Conservation (phyloP, 1,140 invertebrate species). For the Diprion similis region DNA sequence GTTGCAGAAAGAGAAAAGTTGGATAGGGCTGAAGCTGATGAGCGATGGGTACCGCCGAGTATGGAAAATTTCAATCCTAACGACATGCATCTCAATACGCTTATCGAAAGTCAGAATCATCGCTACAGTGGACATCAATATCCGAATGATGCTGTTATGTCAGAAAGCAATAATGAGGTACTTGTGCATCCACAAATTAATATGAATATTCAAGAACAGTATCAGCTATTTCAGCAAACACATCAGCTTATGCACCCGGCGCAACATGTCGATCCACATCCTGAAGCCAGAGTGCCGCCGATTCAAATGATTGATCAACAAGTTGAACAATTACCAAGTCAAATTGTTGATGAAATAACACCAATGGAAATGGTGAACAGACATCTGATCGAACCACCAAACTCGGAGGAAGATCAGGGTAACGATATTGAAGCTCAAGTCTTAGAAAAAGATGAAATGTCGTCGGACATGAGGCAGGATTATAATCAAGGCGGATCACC, state of each 20-base stretch:
- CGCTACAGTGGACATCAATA: conserved; percentile 51
- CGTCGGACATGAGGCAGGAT: conserved; percentile 55
- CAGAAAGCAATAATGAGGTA: conserved; percentile 42
- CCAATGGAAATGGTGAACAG: conserved; percentile 57
- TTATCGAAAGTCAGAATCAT: conserved; percentile 57
- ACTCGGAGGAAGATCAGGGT: conserved; percentile 51
- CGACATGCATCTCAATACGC: conserved; percentile 53
- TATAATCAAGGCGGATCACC: conserved; percentile 71
- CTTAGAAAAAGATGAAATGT: conserved; percentile 50
- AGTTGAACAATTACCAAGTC: conserved; percentile 33
- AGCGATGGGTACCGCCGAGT: conserved; percentile 72
- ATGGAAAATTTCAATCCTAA: conserved; percentile 56
- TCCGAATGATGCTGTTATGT: conserved; percentile 46
- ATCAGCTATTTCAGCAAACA: conserved; percentile 42
- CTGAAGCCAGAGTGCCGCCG: conserved; percentile 34
- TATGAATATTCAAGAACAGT: conserved; percentile 53
- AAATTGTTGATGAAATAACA: conserved; percentile 47
- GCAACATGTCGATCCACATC: conserved; percentile 45
- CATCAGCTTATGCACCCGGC: conserved; percentile 38
- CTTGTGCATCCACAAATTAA: conserved; percentile 50
- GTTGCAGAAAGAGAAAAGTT: conserved; percentile 58
- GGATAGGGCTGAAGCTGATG: conserved; percentile 65
- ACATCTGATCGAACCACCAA: conserved; percentile 50
- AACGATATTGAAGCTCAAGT: conserved; percentile 48
- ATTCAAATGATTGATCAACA: conserved; percentile 49